Evolutionary conservation across 2,113 vertebrate genomes (phyloP).

Genomic region (Zapus hudsonius): DNA sequence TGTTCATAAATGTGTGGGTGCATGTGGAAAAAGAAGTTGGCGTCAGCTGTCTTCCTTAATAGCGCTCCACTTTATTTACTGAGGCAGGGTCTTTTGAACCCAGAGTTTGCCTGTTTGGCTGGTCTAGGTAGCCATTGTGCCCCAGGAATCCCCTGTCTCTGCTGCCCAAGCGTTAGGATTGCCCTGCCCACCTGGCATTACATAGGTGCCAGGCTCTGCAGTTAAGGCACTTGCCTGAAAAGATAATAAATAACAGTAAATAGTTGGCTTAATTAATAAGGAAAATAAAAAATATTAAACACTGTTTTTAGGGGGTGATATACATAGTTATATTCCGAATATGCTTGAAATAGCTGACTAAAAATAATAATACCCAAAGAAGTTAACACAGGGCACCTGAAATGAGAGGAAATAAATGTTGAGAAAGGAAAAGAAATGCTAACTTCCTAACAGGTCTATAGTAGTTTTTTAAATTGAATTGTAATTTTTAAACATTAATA

Average conservation of each 20-base stretch:
- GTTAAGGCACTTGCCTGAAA: too few species aligned
- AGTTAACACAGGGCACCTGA: not conserved
- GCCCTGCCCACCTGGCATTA: not conserved
- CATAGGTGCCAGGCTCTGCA: not conserved
- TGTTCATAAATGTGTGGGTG: not conserved
- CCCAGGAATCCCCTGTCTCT: not conserved
- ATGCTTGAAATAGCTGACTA: not conserved
- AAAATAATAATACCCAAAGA: not conserved
- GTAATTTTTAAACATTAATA: too few species aligned
- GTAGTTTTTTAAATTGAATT: too few species aligned
- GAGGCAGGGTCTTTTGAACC: not conserved
- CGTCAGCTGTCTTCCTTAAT: not conserved
- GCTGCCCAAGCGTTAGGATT: not conserved
- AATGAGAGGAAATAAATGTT: not conserved
- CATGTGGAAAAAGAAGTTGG: not conserved
- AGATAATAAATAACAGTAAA: not conserved
- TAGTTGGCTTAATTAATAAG: not conserved
- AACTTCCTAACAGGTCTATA: too few species aligned
- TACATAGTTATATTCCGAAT: not conserved
- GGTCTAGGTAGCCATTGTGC: not conserved
- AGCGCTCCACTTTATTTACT: not conserved
- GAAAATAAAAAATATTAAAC: slow-evolving; percentile 25
- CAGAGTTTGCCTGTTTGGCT: not conserved
- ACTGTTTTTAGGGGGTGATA: not conserved
- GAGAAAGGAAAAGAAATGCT: not conserved